Evolutionary conservation across 2,888 invertebrate species (phyloP).

Genomic region (Apeira syringaria): DNA sequence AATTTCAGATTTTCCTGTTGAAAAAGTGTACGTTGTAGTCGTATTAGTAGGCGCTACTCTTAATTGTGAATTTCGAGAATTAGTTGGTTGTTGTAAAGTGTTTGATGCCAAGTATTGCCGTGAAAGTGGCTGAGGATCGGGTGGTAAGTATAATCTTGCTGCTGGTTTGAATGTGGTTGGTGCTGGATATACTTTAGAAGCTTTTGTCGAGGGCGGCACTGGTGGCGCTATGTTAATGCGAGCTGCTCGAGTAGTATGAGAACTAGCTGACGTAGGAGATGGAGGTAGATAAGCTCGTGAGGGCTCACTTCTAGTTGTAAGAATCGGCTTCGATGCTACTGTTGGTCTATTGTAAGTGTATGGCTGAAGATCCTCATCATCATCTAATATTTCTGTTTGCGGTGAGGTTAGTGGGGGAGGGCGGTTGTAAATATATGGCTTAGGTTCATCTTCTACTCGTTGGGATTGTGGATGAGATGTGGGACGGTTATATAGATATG

Average conservation of each 20-base stretch:
- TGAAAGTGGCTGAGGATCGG: slow-evolving; percentile 43
- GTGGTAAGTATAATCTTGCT: slow-evolving; percentile 58
- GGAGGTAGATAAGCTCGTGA: slow-evolving; percentile 40
- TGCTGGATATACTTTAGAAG: slow-evolving; percentile 52
- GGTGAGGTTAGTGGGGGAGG: slow-evolving; percentile 32
- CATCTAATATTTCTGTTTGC: slow-evolving; percentile 20
- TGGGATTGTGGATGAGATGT: slow-evolving; percentile 25
- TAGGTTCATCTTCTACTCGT: slow-evolving; percentile 29
- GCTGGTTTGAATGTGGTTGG: slow-evolving; percentile 63
- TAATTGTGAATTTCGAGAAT: slow-evolving; percentile 40
- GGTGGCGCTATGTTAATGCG: slow-evolving; percentile 44
- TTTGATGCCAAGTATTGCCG: slow-evolving; percentile 56
- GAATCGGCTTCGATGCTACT: slow-evolving; percentile 42
- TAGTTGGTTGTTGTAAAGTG: slow-evolving; percentile 36
- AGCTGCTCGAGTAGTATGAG: slow-evolving; percentile 39
- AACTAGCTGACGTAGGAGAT: slow-evolving; percentile 37
- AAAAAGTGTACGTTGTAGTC: slow-evolving; percentile 3
- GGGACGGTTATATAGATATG: slow-evolving; percentile 45
- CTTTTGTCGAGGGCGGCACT: slow-evolving; percentile 46
- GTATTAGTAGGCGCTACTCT: slow-evolving; percentile 22
- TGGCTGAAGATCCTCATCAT: slow-evolving; percentile 29
- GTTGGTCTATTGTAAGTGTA: slow-evolving; percentile 47
- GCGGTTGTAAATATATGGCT: slow-evolving; percentile 38
- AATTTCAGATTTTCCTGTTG: slow-evolving; percentile 12
- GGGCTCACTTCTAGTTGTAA: slow-evolving; percentile 40